Evolutionary conservation across 2,888 invertebrate genomes (phyloP).

Genomic region (Meteorus cinctellus): DNA sequence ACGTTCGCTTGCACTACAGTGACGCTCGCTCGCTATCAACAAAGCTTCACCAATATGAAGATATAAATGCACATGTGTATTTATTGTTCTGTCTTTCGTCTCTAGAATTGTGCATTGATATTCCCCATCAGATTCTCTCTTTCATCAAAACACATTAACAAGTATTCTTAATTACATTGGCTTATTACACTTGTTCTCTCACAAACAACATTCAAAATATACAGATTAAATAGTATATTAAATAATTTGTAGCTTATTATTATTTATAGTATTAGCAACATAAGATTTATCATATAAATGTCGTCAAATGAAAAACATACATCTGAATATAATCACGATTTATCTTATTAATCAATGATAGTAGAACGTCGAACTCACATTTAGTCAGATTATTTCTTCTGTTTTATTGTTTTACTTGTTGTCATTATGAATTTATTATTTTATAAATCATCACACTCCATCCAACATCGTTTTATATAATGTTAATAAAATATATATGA

Average conservation of each 20-base stretch:
- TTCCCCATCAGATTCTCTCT: background rate
- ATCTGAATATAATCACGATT: background rate
- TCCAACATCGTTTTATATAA: background rate
- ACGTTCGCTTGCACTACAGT: slow-evolving; percentile 33
- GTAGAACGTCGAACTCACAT: background rate
- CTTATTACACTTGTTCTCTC: background rate
- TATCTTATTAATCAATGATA: slow-evolving; percentile 8
- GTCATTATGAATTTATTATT: background rate
- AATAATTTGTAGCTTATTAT: no score
- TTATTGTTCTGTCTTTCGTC: slow-evolving; percentile 20
- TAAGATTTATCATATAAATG: background rate
- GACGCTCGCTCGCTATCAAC: slow-evolving; percentile 27
- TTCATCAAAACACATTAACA: background rate
- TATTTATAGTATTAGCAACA: background rate
- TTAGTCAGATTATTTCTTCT: background rate
- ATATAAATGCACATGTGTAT: background rate
- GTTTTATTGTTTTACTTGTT: background rate
- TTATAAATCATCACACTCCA: background rate
- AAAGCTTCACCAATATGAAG: slow-evolving; percentile 2
- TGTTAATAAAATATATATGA: background rate
- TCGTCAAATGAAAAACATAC: background rate
- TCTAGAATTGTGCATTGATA: background rate
- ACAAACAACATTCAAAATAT: background rate
- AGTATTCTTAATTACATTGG: background rate
- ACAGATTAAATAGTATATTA: background rate